Base-by-base conservation (phyloP, 1,140 invertebrate genomes). In the Penaeus chinensis region DNA sequence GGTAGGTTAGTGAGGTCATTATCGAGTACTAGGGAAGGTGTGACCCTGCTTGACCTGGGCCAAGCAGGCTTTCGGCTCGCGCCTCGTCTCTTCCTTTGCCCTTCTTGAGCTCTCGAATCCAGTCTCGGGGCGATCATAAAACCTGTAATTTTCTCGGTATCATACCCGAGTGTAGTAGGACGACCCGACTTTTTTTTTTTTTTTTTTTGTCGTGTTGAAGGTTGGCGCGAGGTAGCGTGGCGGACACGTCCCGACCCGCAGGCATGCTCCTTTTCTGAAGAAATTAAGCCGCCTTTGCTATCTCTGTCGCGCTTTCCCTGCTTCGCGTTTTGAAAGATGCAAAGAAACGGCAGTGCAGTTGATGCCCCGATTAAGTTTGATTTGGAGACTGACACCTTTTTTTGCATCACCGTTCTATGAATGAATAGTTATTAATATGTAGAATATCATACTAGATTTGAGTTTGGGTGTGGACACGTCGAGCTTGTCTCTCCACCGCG, bases 11-110 rank as follows among this genome's bases (percentile, higher is more conserved):
- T 76, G 69, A 78, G 69, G 71, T 78, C 47, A 77, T 24, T 27
- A 24, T 32, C 37, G 32, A 84, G n/a, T 54, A 24, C 20, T 62
- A 54, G 27, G 54, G 78, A 62, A 84, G 69, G 83, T 84, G 69
- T 84, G 83, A 84, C 83, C 66, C 16, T 74, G 66, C 69, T n/a
- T 74, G 82, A 74, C 83, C 83, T 27, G 27, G 22, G 20, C 42
- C 66, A 16, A 16, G 54, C 11, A 54, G 54, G 54, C 54, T 54
- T 54, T 69, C 37, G 24, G 24, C 66, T n/a, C 10, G 61, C 19
- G 62, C 27, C 24, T 60, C 20, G 22, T 27, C 37, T 24, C 22
- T 60, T 20, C 61, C 81, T 22, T 27, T 42, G 19, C 54, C 78
- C n/a, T 22, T 69, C 82, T 47, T 61, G 27, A 71, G 19, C 24